Conservation (phyloP, 2,888 invertebrate species). For the Pogonocherus hispidulus region DNA sequence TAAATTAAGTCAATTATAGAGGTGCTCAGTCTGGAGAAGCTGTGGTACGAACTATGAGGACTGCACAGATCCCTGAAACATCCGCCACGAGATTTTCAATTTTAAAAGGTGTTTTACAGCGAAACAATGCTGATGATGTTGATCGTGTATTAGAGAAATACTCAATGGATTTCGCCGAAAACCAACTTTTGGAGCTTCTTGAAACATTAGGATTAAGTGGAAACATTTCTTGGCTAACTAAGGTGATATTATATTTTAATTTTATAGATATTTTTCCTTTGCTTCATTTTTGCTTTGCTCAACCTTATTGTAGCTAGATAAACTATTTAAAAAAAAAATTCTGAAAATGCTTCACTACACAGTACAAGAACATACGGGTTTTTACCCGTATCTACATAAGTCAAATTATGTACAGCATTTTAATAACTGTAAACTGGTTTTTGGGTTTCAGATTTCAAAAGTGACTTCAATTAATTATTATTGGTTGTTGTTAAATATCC, state of each 20-base stretch:
- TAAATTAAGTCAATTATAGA: constrained; percentile 47
- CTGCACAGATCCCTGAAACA: constrained; percentile 70
- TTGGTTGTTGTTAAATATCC: too few species aligned
- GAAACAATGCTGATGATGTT: constrained; percentile 65
- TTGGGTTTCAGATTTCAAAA: too few species aligned
- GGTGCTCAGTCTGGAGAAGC: constrained; percentile 69
- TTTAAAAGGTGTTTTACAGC: constrained; percentile 70
- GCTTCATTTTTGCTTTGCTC: too few species aligned
- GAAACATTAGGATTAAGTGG: constrained; percentile 67
- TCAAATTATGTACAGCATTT: too few species aligned
- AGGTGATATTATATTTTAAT: constrained; percentile 38
- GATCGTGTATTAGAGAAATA: constrained; percentile 66
- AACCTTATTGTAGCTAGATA: too few species aligned
- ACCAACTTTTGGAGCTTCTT: constrained; percentile 67
- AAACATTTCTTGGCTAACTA: constrained; percentile 44
- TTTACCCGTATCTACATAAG: too few species aligned
- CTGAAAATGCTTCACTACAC: too few species aligned
- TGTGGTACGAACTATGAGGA: constrained; percentile 73
- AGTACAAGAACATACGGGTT: too few species aligned
- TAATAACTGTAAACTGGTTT: too few species aligned
- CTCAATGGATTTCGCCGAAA: constrained; percentile 54
- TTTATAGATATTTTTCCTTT: constrained; percentile 7
- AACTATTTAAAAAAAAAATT: too few species aligned
- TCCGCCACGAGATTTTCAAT: constrained; percentile 71
- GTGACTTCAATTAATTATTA: too few species aligned